phyloP scores from a whole-genome alignment of 2,888 invertebrate genomes.

The Hesperia comma region DNA sequence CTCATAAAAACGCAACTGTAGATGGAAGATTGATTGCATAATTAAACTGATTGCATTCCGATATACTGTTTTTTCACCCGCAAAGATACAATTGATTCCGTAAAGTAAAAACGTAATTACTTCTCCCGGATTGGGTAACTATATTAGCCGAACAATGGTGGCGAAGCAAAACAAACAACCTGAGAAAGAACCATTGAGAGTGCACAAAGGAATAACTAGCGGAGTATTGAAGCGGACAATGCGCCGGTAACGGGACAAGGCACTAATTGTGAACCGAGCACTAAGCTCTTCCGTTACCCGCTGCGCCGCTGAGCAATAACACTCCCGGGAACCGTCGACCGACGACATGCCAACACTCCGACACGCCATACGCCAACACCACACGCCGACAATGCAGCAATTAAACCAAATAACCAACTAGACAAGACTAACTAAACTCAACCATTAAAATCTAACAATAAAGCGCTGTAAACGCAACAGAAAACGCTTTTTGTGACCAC shows the following conservation, averaged over 20 bases:
- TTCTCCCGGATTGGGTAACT: slow-evolving; percentile 10
- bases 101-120: slow-evolving; percentile 30
- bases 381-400: no score
- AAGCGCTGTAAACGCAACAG: slow-evolving; percentile 9
- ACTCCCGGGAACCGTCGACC: slow-evolving; percentile 44
- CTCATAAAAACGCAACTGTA: slow-evolving; percentile 17
- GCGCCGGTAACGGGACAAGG: slow-evolving; percentile 75
- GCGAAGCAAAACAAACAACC: slow-evolving; percentile 65
- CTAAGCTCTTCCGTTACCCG: slow-evolving; percentile 72
- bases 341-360: slow-evolving; percentile 13
- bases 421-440: no score
- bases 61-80: slow-evolving; percentile 8
- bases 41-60: slow-evolving; percentile 28
- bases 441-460: slow-evolving; percentile 12
- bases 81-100: slow-evolving; percentile 27
- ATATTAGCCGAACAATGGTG: slow-evolving; percentile 54
- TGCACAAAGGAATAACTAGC: slow-evolving; percentile 73
- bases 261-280: slow-evolving; percentile 76
- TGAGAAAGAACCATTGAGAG: slow-evolving; percentile 68
- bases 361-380: neutral
- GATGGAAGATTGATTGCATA: slow-evolving; percentile 23
- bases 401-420: no score
- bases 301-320: slow-evolving; percentile 48
- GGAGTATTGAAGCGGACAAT: slow-evolving; percentile 74
- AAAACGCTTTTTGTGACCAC: slow-evolving; percentile 10